Conservation (phyloP, 2,888 invertebrate species). For the Strigamia crassipes region DNA sequence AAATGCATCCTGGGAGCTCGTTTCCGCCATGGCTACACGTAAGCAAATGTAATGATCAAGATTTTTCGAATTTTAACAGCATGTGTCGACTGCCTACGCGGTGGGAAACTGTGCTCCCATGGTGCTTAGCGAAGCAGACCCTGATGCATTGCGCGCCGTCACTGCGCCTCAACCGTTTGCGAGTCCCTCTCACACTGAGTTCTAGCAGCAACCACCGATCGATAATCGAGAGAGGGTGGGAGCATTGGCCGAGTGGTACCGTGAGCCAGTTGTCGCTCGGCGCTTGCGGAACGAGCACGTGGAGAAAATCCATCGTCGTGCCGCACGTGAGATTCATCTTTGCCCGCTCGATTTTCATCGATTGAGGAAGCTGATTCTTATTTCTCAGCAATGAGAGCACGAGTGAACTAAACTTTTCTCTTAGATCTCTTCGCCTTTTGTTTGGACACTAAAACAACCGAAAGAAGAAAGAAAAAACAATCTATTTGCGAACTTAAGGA, state of each 20-base stretch:
- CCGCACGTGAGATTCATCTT: constrained; percentile 33
- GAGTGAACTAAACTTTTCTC: neutral
- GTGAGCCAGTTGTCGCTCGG: constrained; percentile 31
- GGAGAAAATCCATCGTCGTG: constrained; percentile 30
- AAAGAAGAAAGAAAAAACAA: neutral
- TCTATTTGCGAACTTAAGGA: neutral
- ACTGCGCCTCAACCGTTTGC: neutral
- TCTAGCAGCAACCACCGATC: neutral
- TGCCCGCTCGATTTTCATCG: constrained; percentile 21
- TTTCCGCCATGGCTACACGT: too few species aligned
- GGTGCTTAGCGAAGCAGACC: neutral
- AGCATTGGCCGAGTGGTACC: constrained; percentile 28
- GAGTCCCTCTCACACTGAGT: neutral
- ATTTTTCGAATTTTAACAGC: too few species aligned
- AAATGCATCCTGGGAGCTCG: too few species aligned
- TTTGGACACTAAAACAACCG: neutral
- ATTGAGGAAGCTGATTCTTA: constrained; percentile 19
- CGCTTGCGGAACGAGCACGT: constrained; percentile 40
- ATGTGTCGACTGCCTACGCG: too few species aligned
- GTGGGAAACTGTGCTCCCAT: neutral
- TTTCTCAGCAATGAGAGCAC: constrained; percentile 27
- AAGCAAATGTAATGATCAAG: too few species aligned
- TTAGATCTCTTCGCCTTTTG: neutral
- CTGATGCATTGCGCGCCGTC: too few species aligned
- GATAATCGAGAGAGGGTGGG: neutral